Conservation (phyloP, 2,113 vertebrate genomes). For the Rallus limicola region DNA sequence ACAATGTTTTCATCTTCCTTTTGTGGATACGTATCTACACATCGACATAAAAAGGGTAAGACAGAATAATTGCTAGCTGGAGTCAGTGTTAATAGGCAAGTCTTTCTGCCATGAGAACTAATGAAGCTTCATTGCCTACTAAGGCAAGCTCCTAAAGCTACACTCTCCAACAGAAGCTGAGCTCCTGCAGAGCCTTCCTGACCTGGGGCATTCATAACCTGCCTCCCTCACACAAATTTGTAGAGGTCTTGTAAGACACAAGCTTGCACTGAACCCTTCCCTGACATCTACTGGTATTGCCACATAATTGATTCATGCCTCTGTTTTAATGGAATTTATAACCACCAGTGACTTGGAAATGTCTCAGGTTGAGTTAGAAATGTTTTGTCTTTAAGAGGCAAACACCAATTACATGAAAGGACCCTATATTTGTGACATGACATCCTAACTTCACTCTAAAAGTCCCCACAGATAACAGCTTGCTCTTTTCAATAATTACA, state of each 20-base stretch:
- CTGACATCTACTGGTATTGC: background rate
- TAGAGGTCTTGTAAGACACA: background rate
- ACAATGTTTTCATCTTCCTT: background rate
- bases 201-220: background rate
- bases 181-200: background rate
- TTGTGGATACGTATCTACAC: background rate
- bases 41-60: background rate
- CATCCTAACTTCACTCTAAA: background rate
- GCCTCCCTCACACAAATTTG: rapidly evolving
- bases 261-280: background rate
- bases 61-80: background rate
- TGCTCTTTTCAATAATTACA: background rate
- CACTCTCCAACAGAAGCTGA: background rate
- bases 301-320: rapidly evolving
- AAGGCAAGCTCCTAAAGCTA: background rate
- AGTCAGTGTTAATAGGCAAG: background rate
- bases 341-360: background rate
- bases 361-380: background rate
- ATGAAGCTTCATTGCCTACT: background rate
- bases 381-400: background rate
- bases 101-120: background rate
- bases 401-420: background rate
- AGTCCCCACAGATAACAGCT: rapidly evolving
- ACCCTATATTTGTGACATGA: background rate
- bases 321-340: background rate